Evolutionary conservation across 2,797 vertebrate genomes (phyloP), one percentile per base, ranked within the genome.

Genomic region (Rhinogobio ventralis): DNA sequence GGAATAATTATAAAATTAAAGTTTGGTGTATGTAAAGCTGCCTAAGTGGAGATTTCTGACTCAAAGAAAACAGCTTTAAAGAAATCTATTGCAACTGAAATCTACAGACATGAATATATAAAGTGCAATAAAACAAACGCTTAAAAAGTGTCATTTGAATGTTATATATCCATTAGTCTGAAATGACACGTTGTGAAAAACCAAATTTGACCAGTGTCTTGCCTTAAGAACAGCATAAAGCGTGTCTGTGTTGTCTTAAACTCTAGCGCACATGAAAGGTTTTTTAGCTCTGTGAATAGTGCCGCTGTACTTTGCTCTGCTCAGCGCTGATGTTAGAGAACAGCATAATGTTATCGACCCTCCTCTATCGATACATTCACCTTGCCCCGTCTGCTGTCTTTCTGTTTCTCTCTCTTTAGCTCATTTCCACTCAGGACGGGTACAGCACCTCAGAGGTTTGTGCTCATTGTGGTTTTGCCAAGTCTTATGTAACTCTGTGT

Each of bases 371-470:
- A 96, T 96, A 94, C 94, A 92, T 92, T 87, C 94, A 84, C 95
- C 94, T 93, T 92, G 90, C 94, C 90, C 94, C 95, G 87, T 94
- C 67, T 94, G 89, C 69, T 83, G 49, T 55, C 60, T 75, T 91
- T 93, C 94, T 94, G 94, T 89, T 95, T 95, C 94, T 95, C 95
- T 92, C 92, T 96, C 81, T 94, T 93, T 94, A 99, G 98, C 97
- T 99, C 88, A 95, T 99, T 89, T 97, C 97, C 93, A 97, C 97
- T 89, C 97, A 96, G 94, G 98, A 99, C 90, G 96, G 96, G 93
- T 97, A 97, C 97, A 97, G 97, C 93, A 96, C 96, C 75, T 96
- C 96, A 72, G 97, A 99, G 96, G 98, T 99, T 97, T 96, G 97
- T 95, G 83, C 88, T 94, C 88, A 90, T 90, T 73, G 69, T 69